Percentiles rank a stretch among this genome's conserved stretches.
phyloP scores from a whole-genome alignment of 2,113 vertebrate species.

The Anthoscopus minutus region DNA sequence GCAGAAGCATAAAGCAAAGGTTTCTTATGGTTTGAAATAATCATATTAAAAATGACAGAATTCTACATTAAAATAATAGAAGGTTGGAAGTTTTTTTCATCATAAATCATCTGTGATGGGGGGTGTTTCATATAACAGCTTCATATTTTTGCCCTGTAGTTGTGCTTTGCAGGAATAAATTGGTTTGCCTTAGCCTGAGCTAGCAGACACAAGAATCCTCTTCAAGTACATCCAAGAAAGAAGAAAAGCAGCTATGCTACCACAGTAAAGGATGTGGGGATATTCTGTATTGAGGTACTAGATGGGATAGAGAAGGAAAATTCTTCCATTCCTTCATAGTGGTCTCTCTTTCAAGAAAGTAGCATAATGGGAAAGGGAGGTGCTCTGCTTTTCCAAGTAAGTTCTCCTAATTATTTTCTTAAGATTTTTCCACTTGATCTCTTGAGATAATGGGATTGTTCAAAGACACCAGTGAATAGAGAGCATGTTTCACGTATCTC shows the following conservation, averaged over 20 bases:
- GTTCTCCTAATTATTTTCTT: neutral
- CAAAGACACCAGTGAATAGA: neutral
- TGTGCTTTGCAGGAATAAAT: neutral
- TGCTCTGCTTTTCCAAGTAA: neutral
- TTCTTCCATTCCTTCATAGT: neutral
- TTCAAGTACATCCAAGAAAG: neutral
- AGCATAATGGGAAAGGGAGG: neutral
- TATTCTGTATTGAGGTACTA: neutral
- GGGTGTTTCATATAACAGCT: neutral
- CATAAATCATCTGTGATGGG: neutral
- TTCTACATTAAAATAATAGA: neutral
- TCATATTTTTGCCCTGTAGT: neutral
- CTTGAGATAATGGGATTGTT: neutral
- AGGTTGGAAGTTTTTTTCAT: accelerated
- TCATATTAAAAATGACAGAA: neutral
- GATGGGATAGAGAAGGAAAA: neutral
- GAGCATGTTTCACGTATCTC: neutral
- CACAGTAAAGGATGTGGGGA: neutral
- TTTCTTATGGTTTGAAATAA: neutral
- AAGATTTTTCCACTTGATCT: neutral
- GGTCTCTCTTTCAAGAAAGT: neutral
- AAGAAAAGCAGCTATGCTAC: neutral
- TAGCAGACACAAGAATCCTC: neutral
- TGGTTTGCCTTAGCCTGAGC: neutral
- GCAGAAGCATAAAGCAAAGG: neutral